Evolutionary conservation across 1,140 invertebrate genomes (phyloP).

Genomic region (Bacillus rossius): DNA sequence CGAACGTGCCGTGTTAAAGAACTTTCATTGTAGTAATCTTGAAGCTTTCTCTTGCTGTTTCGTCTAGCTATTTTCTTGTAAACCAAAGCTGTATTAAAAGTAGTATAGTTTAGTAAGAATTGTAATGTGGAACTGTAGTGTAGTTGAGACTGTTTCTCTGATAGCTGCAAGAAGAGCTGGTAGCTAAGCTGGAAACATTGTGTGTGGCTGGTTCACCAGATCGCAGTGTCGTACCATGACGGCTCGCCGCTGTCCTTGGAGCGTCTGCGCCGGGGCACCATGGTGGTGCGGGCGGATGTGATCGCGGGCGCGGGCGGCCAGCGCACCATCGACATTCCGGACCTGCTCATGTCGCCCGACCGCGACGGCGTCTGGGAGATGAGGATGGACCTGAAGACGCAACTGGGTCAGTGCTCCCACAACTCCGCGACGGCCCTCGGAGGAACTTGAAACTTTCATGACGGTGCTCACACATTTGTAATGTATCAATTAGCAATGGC

Average conservation of each 20-base stretch:
- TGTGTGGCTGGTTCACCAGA: too few species aligned
- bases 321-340: conserved; percentile 48
- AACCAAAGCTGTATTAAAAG: too few species aligned
- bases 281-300: conserved; percentile 31
- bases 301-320: conserved; percentile 47
- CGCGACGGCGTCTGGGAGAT: conserved; percentile 66
- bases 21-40: too few species aligned
- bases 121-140: too few species aligned
- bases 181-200: too few species aligned
- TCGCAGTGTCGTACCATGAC: conserved; percentile 72
- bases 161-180: too few species aligned
- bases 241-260: conserved; percentile 57
- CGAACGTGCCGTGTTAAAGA: too few species aligned
- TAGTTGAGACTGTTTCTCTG: too few species aligned
- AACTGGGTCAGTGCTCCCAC: conserved; percentile 38
- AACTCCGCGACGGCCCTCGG: neutral
- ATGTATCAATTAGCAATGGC: too few species aligned
- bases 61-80: too few species aligned
- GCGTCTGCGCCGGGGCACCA: conserved; percentile 49
- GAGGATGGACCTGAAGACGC: conserved; percentile 64
- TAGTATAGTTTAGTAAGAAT: too few species aligned
- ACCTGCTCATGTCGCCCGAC: conserved; percentile 50
- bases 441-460: neutral
- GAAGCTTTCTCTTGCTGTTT: too few species aligned
- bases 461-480: neutral